A percentile compares a stretch with the other conserved stretches of the same genome.
phyloP scores from a whole-genome alignment of 92 coral and sea anemone genomes.

The Phymanthus crucifer region DNA sequence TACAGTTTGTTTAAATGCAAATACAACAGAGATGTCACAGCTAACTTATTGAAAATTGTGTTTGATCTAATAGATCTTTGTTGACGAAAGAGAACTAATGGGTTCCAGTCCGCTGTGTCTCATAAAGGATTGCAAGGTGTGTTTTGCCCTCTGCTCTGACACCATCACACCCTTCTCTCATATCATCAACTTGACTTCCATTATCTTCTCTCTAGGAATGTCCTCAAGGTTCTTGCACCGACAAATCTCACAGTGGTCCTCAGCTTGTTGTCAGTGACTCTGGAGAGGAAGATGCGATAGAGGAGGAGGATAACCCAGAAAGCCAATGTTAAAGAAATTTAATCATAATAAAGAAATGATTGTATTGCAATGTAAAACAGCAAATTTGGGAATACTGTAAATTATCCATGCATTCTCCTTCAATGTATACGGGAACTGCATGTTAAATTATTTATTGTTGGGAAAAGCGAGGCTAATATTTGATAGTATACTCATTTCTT shows the following conservation, averaged over 20 bases:
- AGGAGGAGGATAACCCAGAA: conserved; percentile 62
- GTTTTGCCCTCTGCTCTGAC: not conserved
- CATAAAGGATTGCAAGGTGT: conserved; percentile 90
- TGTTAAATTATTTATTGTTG: not conserved
- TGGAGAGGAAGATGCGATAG: conserved; percentile 54
- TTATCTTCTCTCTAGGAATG: conserved; percentile 63
- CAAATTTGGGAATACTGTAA: not conserved
- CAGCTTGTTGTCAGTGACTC: conserved; percentile 85
- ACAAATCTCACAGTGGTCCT: conserved; percentile 47
- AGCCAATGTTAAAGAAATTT: conserved; percentile 58
- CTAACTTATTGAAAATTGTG: not conserved
- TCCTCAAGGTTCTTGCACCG: conserved; percentile 43
- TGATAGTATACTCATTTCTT: no score
- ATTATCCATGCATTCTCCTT: not conserved
- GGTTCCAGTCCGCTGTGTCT: conserved; percentile 93
- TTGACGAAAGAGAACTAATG: conserved; percentile 36
- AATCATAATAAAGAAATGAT: not conserved
- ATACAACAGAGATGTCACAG: no score
- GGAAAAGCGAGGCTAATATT: not conserved
- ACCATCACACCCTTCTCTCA: not conserved
- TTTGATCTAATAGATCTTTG: conserved; percentile 18
- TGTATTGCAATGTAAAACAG: not conserved
- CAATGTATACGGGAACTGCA: not conserved
- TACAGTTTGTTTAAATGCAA: no score
- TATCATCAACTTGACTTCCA: not conserved